Conservation (phyloP, 2,113 vertebrate genomes). For the Halichoerus grypus region DNA sequence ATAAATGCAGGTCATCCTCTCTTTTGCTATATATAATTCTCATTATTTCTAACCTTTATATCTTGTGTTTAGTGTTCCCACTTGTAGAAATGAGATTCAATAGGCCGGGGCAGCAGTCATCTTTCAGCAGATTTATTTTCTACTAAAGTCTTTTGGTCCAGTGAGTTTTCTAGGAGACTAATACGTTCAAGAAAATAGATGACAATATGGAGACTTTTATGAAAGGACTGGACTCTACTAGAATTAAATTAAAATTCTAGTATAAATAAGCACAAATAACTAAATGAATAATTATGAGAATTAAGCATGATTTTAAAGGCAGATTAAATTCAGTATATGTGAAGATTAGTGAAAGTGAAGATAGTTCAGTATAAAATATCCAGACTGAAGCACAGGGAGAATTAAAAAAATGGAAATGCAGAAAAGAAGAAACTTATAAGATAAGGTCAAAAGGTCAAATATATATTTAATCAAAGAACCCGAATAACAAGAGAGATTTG, state of each 20-base stretch:
- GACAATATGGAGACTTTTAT: background rate
- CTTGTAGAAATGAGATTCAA: background rate
- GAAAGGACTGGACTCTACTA: background rate
- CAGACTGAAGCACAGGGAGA: background rate
- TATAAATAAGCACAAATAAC: slow-evolving; percentile 4
- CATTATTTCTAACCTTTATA: background rate
- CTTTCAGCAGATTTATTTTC: background rate
- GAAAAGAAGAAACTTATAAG: background rate
- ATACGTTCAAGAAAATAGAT: slow-evolving; percentile 19
- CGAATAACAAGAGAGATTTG: background rate
- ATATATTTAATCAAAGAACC: slow-evolving; percentile 19
- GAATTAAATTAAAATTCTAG: slow-evolving; percentile 43
- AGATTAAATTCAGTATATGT: background rate
- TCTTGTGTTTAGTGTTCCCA: background rate
- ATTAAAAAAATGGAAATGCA: background rate
- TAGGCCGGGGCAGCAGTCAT: background rate
- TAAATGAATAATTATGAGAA: slow-evolving; percentile 14
- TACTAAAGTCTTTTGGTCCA: background rate
- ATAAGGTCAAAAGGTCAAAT: slow-evolving; percentile 31
- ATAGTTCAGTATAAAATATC: background rate
- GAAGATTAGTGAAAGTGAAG: background rate
- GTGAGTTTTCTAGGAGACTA: background rate
- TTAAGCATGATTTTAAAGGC: slow-evolving; percentile 7
- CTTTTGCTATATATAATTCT: background rate
- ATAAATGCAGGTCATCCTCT: background rate